Evolutionary conservation across 35 echinoderm and acorn worm genomes (phyloP).

Genomic region (Stichopus chloronotus): DNA sequence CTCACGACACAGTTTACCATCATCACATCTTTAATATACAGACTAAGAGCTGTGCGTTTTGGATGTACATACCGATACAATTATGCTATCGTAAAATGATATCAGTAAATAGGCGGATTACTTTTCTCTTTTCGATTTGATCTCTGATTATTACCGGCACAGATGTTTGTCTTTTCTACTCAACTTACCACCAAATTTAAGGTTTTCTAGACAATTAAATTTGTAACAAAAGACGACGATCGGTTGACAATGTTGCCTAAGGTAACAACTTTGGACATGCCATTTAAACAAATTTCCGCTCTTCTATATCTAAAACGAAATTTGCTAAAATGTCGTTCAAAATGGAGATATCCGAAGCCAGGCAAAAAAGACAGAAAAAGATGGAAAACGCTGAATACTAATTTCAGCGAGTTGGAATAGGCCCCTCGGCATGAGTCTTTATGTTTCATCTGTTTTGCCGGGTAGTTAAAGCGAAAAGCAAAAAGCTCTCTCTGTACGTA

Average conservation of each 20-base stretch:
- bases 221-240: conserved; percentile 50
- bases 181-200: conserved; percentile 45
- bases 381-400: conserved; percentile 37
- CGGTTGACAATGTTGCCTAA: conserved; percentile 43
- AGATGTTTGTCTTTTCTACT: conserved; percentile 29
- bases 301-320: conserved; percentile 23
- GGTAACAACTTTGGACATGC: conserved; percentile 46
- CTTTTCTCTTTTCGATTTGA: not conserved
- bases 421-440: conserved; percentile 46
- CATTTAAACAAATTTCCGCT: conserved; percentile 60
- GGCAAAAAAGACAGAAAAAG: conserved; percentile 24
- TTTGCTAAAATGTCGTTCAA: conserved; percentile 46
- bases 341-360: conserved; percentile 25
- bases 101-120: no score
- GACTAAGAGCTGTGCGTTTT: no score
- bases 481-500: conserved; percentile 39
- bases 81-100: no score
- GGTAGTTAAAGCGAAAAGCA: conserved; percentile 39
- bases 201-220: conserved; percentile 63
- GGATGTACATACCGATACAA: no score
- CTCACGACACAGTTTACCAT: no score
- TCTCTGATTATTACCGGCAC: not conserved
- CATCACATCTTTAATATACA: no score
- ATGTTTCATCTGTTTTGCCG: conserved; percentile 52
- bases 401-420: conserved; percentile 31